Percentiles rank a stretch among this genome's conserved stretches.
Conservation (phyloP, 2,797 vertebrate genomes). For the Morelia viridis region DNA sequence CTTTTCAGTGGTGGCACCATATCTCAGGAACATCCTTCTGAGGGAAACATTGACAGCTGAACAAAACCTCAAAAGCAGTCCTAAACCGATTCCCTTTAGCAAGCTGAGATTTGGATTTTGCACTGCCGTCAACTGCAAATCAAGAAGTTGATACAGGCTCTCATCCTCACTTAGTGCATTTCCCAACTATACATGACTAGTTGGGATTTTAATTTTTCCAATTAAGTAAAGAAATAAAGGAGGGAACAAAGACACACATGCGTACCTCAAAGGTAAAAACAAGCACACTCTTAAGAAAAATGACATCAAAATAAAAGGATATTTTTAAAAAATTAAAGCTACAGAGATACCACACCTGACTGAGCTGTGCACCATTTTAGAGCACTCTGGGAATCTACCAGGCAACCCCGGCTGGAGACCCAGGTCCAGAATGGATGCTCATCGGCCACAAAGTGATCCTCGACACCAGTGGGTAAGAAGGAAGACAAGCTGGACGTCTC, state of each 20-base stretch:
- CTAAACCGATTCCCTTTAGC: neutral
- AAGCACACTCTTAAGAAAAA: neutral
- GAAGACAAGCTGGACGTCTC: constrained; percentile 85
- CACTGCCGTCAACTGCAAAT: neutral
- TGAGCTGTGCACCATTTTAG: constrained; percentile 86
- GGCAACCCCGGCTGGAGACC: constrained; percentile 90
- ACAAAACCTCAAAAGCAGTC: neutral
- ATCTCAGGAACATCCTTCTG: too few relatives aligned
- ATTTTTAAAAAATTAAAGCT: neutral
- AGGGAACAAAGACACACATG: too few relatives aligned
- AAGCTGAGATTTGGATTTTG: neutral
- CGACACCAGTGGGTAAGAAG: constrained; percentile 79
- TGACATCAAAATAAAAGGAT: neutral
- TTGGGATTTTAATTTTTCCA: too few relatives aligned
- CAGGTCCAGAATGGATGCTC: constrained; percentile 91
- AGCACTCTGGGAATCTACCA: constrained; percentile 81
- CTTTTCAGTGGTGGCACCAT: too few relatives aligned
- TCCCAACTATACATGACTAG: too few relatives aligned
- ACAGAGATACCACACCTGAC: constrained; percentile 70
- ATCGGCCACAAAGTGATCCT: constrained; percentile 80
- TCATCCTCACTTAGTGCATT: neutral
- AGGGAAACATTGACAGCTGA: neutral
- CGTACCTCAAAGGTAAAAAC: too few relatives aligned
- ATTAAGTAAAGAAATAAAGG: too few relatives aligned
- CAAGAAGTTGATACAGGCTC: neutral